Evolutionary conservation across 2,888 invertebrate genomes (phyloP), one percentile per base, ranked within the genome.

Genomic region (Metopia argyrocephala): DNA sequence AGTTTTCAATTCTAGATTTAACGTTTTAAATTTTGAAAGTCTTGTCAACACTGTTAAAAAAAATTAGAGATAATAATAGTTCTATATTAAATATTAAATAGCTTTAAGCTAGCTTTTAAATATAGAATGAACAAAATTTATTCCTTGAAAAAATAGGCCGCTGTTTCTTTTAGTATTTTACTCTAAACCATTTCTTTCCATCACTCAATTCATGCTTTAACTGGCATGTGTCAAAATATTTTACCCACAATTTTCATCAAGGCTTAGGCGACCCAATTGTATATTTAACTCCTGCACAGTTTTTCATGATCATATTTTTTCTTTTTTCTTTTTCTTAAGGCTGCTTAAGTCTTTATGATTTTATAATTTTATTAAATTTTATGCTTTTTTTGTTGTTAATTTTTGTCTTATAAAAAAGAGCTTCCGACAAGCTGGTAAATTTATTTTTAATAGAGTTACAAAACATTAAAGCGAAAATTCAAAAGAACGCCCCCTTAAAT

Each of bases 371-470:
- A 12, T 38, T n/a, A n/a, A n/a, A n/a, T n/a, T 9, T 18, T 56
- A 27, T 56, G 25, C 1, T 27, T n/a, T 56, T 56, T 20, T 48
- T 48, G 25, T 28, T n/a, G n/a, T n/a, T n/a, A 59, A 38, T 2
- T 46, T 31, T 31, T 27, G 3, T 23, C 25, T 15, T 25, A 23
- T n/a, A n/a, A n/a, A 52, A 54, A 61, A 20, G 12, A 74, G 78
- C 74, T 65, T 69, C 78, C 69, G 78, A 69, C 74, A 70, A 46
- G 66, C 52, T 28, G 56, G 20, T 74, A 78, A 75, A 81, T 75
- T 74, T 31, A 46, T 50, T 70, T 81, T 81, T 78, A 78, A 81
- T 75, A 74, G 76, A 76, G 68, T 70, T 69, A 61, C 56, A 62
- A 71, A n/a, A n/a, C n/a, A n/a, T 38, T 7, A n/a, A 52, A 46